Conservation (phyloP, 2,113 vertebrate species). For the Gila orcuttii region DNA sequence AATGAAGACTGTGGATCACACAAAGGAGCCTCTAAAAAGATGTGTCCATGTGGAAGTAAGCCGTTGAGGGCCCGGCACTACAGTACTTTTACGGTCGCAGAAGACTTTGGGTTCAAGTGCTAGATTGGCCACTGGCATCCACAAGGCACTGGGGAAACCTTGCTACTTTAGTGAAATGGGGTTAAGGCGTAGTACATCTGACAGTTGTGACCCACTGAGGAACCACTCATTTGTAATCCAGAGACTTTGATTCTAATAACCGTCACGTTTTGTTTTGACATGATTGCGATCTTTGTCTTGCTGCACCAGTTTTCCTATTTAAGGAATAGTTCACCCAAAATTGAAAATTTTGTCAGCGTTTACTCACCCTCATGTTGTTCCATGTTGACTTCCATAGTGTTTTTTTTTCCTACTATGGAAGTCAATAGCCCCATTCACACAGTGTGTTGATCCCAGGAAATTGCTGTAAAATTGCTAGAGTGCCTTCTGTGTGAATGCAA, state of each 20-base stretch:
- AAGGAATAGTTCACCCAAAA: too few relatives aligned
- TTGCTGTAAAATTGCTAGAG: too few relatives aligned
- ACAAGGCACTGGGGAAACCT: constrained; percentile 15
- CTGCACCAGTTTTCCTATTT: not conserved
- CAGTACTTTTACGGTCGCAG: not conserved
- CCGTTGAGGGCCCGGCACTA: not conserved
- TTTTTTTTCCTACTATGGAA: too few relatives aligned
- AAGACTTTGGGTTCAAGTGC: not conserved
- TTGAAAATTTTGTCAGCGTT: too few relatives aligned
- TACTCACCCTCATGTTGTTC: too few relatives aligned
- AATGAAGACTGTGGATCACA: constrained; percentile 47
- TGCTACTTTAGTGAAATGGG: constrained; percentile 28
- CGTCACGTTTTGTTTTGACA: not conserved
- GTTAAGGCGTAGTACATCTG: constrained; percentile 35
- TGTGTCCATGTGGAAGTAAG: constrained; percentile 57
- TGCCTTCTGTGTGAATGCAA: too few relatives aligned
- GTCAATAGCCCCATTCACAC: too few relatives aligned
- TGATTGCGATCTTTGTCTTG: not conserved
- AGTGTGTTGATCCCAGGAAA: too few relatives aligned
- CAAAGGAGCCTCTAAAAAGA: constrained; percentile 50
- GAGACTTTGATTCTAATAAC: constrained; percentile 27
- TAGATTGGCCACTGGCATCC: not conserved
- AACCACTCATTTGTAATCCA: not conserved
- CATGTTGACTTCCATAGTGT: too few relatives aligned
- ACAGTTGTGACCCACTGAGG: constrained; percentile 35